Base-by-base conservation (phyloP, 2,113 vertebrate species). In the Paramisgurnus dabryanus region DNA sequence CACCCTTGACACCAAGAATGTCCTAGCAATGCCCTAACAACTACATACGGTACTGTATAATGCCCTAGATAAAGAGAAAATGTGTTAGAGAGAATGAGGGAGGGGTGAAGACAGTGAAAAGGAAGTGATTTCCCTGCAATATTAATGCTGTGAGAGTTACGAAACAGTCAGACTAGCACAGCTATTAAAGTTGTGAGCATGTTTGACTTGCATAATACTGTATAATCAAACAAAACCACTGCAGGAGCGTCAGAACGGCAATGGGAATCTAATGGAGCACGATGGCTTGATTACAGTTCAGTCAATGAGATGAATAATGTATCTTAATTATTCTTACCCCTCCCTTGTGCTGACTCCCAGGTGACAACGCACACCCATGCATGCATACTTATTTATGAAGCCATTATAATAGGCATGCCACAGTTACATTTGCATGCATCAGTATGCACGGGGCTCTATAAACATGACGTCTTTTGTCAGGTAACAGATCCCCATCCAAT, bases 131-230 rank as follows among this genome's bases (percentile, higher is more conserved):
- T 74, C 45, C 15, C 40, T 83, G 55, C 47, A 63, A 61, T 79
- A 82, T 74, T 78, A 43, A 79, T 82, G 70, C n/a, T 15, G 6
- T 17, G 3, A 67, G 64, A 58, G 47, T 77, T 76, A 55, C 75
- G 65, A 55, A 74, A 69, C 15, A 53, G 47, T 43, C 3, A 34
- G 12, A 47, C 22, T 45, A 18, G 53, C 11, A 57, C 53, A 53
- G 10, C 8, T 49, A 61, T 73, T 45, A 60, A 71, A 18, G 53
- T 72, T 71, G 45, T 66, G 49, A 53, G 47, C 43, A 49, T 75
- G 41, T 68, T 58, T 45, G 41, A 40, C 15, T 78, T 77, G 61
- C 63, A 34, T 73, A 73, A 73, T 43, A 7, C 6, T 43, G 49
- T 73, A 13, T 17, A 80, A 72, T 73, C 39, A 65, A 80, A 73